These are phyloP conservation scores for Trachelipus rathkii DNA, from an alignment of 1,140 invertebrate genomes.

Conservation along the genomic window DNA sequence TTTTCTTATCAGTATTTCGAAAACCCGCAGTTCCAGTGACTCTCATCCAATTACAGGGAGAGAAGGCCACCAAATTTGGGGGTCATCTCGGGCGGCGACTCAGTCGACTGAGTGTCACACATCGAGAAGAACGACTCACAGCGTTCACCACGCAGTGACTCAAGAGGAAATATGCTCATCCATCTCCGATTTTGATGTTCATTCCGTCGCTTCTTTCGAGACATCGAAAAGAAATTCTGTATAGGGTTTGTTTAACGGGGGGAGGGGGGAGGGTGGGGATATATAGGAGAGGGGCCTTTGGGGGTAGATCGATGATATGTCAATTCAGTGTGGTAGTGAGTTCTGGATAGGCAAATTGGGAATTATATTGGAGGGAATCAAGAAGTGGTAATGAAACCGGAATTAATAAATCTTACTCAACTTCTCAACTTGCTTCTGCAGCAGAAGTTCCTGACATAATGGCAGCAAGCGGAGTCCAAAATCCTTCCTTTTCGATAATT, in stretches of 20 bases:
- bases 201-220: neutral
- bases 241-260: constrained; percentile 3
- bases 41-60: too few species aligned
- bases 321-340: too few species aligned
- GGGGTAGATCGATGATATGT: too few species aligned
- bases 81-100: neutral
- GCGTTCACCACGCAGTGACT: neutral
- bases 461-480: too few species aligned
- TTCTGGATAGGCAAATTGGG: neutral
- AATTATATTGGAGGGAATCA: neutral
- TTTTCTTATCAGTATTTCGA: too few species aligned
- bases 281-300: neutral
- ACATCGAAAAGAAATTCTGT: neutral
- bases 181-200: neutral
- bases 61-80: neutral
- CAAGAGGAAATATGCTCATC: constrained; percentile 2
- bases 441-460: too few species aligned
- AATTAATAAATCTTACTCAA: too few species aligned
- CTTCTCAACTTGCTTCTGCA: too few species aligned
- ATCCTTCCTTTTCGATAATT: too few species aligned
- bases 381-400: too few species aligned
- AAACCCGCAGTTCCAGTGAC: too few species aligned
- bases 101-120: neutral
- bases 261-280: neutral
- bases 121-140: neutral